These are phyloP conservation scores for Oncorhynchus keta DNA, from an alignment of 2,113 vertebrate species.

Conservation along the genomic window DNA sequence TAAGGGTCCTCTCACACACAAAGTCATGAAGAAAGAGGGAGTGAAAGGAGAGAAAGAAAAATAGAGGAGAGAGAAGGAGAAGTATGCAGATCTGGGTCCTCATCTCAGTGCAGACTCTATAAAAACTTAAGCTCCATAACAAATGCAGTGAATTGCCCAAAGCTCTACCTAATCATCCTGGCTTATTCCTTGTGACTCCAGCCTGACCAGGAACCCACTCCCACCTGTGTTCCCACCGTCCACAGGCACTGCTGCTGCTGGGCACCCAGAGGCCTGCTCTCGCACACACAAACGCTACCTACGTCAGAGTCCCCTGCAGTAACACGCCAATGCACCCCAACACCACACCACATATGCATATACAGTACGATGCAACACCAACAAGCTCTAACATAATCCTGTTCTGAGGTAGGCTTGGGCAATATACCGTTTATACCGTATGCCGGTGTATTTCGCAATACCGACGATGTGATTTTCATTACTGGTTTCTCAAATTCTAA, in stretches of 20 bases:
- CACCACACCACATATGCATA: not conserved
- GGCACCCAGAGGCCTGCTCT: not conserved
- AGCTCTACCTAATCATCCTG: slow-evolving; percentile 43
- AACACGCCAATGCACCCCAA: slow-evolving; percentile 1
- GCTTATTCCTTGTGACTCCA: slow-evolving; percentile 46
- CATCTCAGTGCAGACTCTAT: slow-evolving; percentile 38
- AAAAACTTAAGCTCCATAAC: slow-evolving; percentile 54
- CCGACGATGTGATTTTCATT: too few species aligned
- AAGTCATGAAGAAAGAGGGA: not conserved
- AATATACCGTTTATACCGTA: too few species aligned
- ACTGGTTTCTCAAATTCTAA: too few species aligned
- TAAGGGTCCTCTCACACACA: slow-evolving; percentile 1
- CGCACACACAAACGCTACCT: not conserved
- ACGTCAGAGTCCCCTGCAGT: not conserved
- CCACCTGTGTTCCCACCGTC: slow-evolving; percentile 52
- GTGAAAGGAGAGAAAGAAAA: not conserved
- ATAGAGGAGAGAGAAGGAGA: slow-evolving; percentile 15
- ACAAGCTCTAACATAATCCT: not conserved
- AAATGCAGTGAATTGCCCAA: slow-evolving; percentile 46
- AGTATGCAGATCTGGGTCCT: slow-evolving; percentile 32
- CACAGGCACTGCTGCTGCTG: slow-evolving; percentile 18
- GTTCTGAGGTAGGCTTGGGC: too few species aligned
- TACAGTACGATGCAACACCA: not conserved
- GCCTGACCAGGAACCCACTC: slow-evolving; percentile 52
- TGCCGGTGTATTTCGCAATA: too few species aligned